Base-by-base conservation (phyloP, 1,140 invertebrate genomes). In the Drosophila micromelanica region DNA sequence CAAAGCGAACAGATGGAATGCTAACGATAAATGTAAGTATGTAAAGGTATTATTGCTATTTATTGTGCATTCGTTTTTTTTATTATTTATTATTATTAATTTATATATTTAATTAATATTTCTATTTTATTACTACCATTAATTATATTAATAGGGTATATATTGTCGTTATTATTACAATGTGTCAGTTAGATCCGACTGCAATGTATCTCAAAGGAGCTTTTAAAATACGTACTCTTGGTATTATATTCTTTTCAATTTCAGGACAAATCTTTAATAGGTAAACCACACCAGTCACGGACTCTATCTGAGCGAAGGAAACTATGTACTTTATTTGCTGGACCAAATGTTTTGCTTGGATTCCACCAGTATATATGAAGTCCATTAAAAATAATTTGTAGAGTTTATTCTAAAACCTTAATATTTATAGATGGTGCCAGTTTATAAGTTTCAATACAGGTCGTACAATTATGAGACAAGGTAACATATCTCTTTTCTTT, bases 261-360 rank as follows among this genome's bases (percentile, higher is more conserved):
- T 4, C 23, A 84, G 80, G 80, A 84, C 2, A 84, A 77, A 46
- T 20, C 73, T 0, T 7, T 80, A 15, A 69, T 84, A 23, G 63
- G 80, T 1, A 84, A 49, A 23, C 62, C 73, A 9, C 76, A 69
- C 2, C 1, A 3, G 0, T 12, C 20, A 8, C 73, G 80, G 1
- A 70, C 76, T 1, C 37, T 79, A 30, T 8, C 49, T 6, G 73
- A 84, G 2, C 67, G 63, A 56, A 73, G 51, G 7, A 67, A 60
- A 42, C 45, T 84, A 6, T 73, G 73, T 11, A 3, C 2, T 3
- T 17, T 80, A 52, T 80, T 84, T 37, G 38, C 51, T 2, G 54
- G 23, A 49, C 8, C 85, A 0, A 13, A 30, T 84, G 80, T 8
- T 80, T 84, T 9, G 0, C 5, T 5, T 2, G 0, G 0, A 40